Base-by-base conservation (phyloP, 2,888 invertebrate genomes). In the Aspidapion aeneum region DNA sequence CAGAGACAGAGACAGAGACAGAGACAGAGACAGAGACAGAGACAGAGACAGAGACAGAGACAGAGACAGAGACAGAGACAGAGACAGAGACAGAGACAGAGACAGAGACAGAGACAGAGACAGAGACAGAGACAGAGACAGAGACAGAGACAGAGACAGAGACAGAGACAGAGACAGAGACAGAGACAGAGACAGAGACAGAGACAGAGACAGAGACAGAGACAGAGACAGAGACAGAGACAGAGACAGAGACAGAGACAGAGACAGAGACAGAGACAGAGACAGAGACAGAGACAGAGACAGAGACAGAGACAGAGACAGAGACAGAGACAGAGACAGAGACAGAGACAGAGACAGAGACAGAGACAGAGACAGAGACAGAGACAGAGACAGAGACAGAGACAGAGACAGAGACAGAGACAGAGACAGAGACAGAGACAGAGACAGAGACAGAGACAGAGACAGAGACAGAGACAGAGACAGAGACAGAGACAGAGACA, bases 11-110 rank as follows among this genome's bases (percentile, higher is more conserved):
- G 60, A 60, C 22, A 19, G 60, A 56, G 60, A 60, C 22, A 19
- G 60, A 56, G 60, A 60, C 22, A 19, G 60, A 56, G 60, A 60
- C 22, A 19, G 60, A 56, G 60, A 60, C 22, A 19, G 60, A 56
- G 60, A 60, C 22, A 19, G 60, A 56, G 55, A 55, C n/a, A 12
- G 55, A 35, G 55, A 60, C 17, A 19, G 60, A 56, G 55, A 60
- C 17, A 19, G 60, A 56, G 55, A 60, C 17, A 19, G 60, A 56
- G 55, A 60, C 17, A 19, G 60, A 56, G 55, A 60, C 17, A 19
- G 60, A 56, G 55, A 60, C 17, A 19, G 60, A 56, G 55, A 60
- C 17, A 19, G 60, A 56, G 55, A 60, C n/a, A 19, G 60, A 56
- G 55, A 60, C 17, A 19, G 60, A 56, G 55, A 60, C 17, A 19